Evolutionary conservation across 2,888 invertebrate genomes (phyloP), one percentile per base, ranked within the genome.

Genomic region (Polymixis flavicincta): DNA sequence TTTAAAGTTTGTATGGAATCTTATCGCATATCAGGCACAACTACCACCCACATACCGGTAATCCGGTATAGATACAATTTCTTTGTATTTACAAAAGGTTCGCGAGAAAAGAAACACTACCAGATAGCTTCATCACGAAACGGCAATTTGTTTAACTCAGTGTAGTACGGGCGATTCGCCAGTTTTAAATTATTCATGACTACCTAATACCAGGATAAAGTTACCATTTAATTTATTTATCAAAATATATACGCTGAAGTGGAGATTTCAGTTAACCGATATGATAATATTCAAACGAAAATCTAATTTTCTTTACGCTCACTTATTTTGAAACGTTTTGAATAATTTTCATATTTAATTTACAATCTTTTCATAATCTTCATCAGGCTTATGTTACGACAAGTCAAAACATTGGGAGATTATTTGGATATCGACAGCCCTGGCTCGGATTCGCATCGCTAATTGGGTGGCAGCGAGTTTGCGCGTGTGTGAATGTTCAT

Each of bases 141-240:
- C 52, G 32, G 54, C 57, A 70, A 78, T 83, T 83, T 83, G 54
- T 81, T 78, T 74, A 63, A 67, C 66, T 73, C 45, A 69, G 25
- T n/a, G 48, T 55, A 64, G 67, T 55, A 50, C 83, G 42, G 25
- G 42, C 60, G 66, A 71, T 57, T 64, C 74, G 28, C 59, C 42
- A 61, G 59, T 61, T 59, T 74, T 83, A 68, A 78, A 78, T 68
- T 78, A 83, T 82, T 83, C 63, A 83, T 78, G 73, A 55, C 17
- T 37, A 72, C 61, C 57, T 73, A 69, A 72, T 72, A 67, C 66
- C 74, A 45, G 83, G 74, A 74, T 78, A 60, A 73, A 70, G 45
- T 83, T 70, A 74, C 50, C 59, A 60, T 78, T 78, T 67, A 68
- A 74, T 60, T 78, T 73, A 82, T 77, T 82, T 68, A 72, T 48